These are phyloP conservation scores for Hesperia comma DNA, from an alignment of 2,888 invertebrate genomes.

Conservation along the genomic window DNA sequence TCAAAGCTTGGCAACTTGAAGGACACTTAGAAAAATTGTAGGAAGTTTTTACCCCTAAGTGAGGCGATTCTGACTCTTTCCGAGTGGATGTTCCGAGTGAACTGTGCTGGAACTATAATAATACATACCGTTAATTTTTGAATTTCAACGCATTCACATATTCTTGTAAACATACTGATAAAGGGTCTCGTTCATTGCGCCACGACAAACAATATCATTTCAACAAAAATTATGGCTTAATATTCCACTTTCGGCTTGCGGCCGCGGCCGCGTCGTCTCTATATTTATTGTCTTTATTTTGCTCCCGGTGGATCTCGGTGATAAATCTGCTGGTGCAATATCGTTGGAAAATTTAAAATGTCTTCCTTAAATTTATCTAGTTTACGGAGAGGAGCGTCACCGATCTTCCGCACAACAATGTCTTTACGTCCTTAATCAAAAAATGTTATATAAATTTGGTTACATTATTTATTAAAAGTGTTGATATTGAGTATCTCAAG, in stretches of 20 bases:
- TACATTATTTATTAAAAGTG: too few species aligned
- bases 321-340: conserved; percentile 28
- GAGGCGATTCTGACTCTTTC: too few species aligned
- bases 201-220: conserved; percentile 33
- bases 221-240: conserved; percentile 36
- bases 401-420: too few species aligned
- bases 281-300: conserved; percentile 34
- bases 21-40: too few species aligned
- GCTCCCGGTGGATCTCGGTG: conserved; percentile 23
- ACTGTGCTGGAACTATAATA: too few species aligned
- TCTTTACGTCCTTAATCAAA: too few species aligned
- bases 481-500: too few species aligned
- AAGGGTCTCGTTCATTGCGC: conserved; percentile 15
- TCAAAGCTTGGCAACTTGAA: too few species aligned
- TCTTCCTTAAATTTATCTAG: conserved; percentile 10
- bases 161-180: conserved; percentile 13
- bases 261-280: conserved; percentile 10
- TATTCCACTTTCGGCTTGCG: conserved; percentile 25
- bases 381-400: neutral
- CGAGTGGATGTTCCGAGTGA: too few species aligned
- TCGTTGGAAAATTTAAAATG: conserved; percentile 22
- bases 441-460: too few species aligned
- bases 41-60: too few species aligned
- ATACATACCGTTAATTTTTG: neutral
- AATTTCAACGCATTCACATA: conserved; percentile 5